phyloP scores from a whole-genome alignment of 2,888 invertebrate genomes.

The Stenichneumon culpator region DNA sequence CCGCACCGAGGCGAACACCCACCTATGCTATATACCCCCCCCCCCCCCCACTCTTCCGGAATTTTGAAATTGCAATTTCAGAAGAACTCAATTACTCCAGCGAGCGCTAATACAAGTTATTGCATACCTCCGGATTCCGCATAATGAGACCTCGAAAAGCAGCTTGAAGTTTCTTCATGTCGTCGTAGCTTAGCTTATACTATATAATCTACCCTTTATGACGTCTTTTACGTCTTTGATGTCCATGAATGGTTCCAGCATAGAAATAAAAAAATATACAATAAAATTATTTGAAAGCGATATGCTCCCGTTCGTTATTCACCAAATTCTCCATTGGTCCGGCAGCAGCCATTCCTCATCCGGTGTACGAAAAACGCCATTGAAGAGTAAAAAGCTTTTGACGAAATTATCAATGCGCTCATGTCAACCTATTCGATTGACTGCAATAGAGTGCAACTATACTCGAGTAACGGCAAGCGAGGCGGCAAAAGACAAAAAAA shows the following conservation, averaged over 20 bases:
- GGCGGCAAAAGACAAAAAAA: slow-evolving; percentile 36
- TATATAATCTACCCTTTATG: not conserved
- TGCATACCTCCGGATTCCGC: slow-evolving; percentile 44
- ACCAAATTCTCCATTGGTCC: not conserved
- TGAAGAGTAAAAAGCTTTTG: not conserved
- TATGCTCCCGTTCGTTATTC: not conserved
- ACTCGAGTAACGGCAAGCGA: slow-evolving; percentile 17
- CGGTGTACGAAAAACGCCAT: not conserved
- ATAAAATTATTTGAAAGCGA: not conserved
- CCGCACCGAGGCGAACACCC: slow-evolving; percentile 51
- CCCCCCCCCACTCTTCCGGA: slow-evolving; percentile 11
- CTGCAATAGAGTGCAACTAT: slow-evolving; percentile 6
- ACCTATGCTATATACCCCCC: slow-evolving; percentile 6
- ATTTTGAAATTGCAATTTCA: slow-evolving; percentile 65
- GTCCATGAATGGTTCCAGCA: not conserved
- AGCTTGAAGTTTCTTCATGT: slow-evolving; percentile 13
- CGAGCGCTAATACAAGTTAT: slow-evolving; percentile 62
- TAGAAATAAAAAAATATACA: not conserved
- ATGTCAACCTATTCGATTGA: not conserved
- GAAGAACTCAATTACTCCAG: slow-evolving; percentile 68
- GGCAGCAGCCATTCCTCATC: not conserved
- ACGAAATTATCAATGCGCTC: slow-evolving; percentile 19
- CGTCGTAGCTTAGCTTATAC: slow-evolving; percentile 27
- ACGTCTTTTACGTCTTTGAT: too few relatives aligned
- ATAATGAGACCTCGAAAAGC: slow-evolving; percentile 33